Conservation (phyloP, 1,140 invertebrate species). For the Zeugodacus cucurbitae region DNA sequence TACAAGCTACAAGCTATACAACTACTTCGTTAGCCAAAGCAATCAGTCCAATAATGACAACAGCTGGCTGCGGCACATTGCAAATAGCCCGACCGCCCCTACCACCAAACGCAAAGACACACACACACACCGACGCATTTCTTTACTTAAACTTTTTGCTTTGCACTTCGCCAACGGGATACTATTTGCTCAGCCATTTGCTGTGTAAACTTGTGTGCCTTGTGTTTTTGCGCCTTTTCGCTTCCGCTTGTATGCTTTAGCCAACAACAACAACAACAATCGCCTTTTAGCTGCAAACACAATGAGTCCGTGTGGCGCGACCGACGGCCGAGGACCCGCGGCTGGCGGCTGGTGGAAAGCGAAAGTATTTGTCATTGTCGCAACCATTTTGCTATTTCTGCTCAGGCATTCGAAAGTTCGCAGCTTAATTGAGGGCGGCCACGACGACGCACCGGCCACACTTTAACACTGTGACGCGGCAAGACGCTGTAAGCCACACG, state of each 20-base stretch:
- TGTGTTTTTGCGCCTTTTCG: conserved; percentile 22
- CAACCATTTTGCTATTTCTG: background rate
- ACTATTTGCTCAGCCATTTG: conserved; percentile 32
- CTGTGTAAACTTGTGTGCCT: conserved; percentile 5
- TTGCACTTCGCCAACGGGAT: background rate
- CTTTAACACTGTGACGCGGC: background rate
- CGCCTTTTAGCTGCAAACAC: background rate
- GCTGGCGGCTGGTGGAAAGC: background rate
- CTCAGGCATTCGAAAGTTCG: background rate
- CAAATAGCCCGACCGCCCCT: background rate
- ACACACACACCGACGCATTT: background rate
- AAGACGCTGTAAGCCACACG: background rate
- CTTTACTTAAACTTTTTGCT: background rate
- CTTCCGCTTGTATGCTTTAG: background rate
- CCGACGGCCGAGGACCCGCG: background rate
- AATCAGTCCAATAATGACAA: conserved; percentile 30
- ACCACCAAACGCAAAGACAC: background rate
- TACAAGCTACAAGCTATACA: background rate
- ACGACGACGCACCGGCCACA: background rate
- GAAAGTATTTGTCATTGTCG: conserved; percentile 27
- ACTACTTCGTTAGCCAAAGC: background rate
- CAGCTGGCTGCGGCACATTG: conserved; percentile 31
- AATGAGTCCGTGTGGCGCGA: background rate
- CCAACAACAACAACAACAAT: background rate
- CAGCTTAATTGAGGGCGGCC: conserved; percentile 23